These are phyloP conservation scores for Micrasema longulum DNA, from an alignment of 1,140 invertebrate species.

Conservation along the genomic window DNA sequence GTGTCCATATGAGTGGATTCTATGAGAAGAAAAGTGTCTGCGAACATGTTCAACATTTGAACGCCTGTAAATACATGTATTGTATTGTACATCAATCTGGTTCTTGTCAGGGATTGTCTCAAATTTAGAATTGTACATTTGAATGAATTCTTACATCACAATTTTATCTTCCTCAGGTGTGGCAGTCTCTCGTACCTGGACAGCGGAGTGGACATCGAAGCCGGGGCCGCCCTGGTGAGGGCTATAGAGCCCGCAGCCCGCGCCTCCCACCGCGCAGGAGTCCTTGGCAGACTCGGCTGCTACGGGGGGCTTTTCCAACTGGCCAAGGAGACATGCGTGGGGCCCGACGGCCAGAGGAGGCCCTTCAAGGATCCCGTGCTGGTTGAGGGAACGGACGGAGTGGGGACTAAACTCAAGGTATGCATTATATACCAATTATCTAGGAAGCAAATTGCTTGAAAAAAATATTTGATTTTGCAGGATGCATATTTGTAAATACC, in stretches of 20 bases:
- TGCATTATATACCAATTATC: too few relatives aligned
- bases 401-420: conserved; percentile 95
- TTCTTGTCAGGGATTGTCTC: too few relatives aligned
- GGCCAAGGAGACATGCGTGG: conserved; percentile 63
- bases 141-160: too few relatives aligned
- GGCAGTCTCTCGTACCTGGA: conserved; percentile 86
- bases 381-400: conserved; percentile 94
- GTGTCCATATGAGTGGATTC: too few relatives aligned
- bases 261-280: conserved; percentile 77
- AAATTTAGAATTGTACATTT: too few relatives aligned
- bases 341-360: conserved; percentile 51
- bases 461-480: too few relatives aligned
- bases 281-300: conserved; percentile 85
- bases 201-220: conserved; percentile 93
- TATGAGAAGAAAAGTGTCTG: too few relatives aligned
- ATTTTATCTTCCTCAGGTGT: conserved; percentile 57
- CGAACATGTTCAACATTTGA: too few relatives aligned
- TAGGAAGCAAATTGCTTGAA: too few relatives aligned
- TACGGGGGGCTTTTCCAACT: conserved; percentile 95
- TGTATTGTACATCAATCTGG: too few relatives aligned
- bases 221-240: conserved; percentile 87
- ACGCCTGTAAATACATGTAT: too few relatives aligned
- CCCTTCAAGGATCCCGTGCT: conserved; percentile 84
- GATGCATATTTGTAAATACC: too few relatives aligned
- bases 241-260: conserved; percentile 84